Conservation (phyloP, 2,888 invertebrate genomes). For the Caenorhabditis sp. region DNA sequence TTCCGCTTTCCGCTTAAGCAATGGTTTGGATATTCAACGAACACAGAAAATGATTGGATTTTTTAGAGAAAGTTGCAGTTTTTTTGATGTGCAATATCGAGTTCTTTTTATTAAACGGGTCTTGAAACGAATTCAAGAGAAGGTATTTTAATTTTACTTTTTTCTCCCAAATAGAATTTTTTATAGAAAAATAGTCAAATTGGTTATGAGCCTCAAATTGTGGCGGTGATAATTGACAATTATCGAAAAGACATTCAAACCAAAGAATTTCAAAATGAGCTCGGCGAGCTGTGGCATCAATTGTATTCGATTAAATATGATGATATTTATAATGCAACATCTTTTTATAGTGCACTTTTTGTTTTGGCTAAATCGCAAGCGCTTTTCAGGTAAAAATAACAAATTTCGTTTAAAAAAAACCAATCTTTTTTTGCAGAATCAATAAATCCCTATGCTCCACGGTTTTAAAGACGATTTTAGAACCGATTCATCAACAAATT, state of each 20-base stretch:
- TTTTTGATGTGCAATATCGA: background rate
- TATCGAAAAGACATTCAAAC: slow-evolving; percentile 6
- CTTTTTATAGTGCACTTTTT: slow-evolving; percentile 24
- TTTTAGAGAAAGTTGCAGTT: background rate
- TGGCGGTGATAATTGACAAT: slow-evolving; percentile 17
- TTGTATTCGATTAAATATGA: slow-evolving; percentile 16
- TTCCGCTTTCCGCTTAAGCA: slow-evolving; percentile 7
- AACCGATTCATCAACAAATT: slow-evolving; percentile 34
- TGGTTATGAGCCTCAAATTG: slow-evolving; percentile 22
- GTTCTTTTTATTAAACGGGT: background rate
- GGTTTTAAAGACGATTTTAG: slow-evolving; percentile 1
- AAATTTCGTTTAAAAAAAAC: background rate
- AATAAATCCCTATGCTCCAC: background rate
- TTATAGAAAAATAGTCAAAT: slow-evolving; percentile 6
- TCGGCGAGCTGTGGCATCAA: slow-evolving; percentile 28
- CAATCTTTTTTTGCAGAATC: background rate
- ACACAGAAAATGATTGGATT: background rate
- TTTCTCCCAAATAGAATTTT: background rate
- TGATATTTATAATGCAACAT: slow-evolving; percentile 21
- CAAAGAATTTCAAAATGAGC: slow-evolving; percentile 19
- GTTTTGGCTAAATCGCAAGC: slow-evolving; percentile 31
- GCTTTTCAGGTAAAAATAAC: background rate
- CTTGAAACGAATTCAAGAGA: background rate
- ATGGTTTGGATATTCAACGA: background rate
- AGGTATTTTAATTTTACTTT: background rate